Evolutionary conservation across 2,797 vertebrate genomes (phyloP), one percentile per base, ranked within the genome.

Genomic region (Pseudomugil tenellus): DNA sequence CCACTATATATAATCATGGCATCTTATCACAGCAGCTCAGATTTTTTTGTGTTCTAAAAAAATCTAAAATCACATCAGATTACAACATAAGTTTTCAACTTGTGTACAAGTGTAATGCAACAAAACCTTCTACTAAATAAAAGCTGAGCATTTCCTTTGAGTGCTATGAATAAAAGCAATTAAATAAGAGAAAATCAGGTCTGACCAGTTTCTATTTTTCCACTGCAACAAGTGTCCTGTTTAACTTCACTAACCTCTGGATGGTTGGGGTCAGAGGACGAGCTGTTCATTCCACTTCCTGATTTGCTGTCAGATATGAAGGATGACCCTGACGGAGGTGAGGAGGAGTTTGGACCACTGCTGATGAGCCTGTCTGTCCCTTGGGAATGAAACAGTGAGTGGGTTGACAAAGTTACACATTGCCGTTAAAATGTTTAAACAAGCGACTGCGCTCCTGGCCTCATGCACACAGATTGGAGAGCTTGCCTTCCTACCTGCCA

Each of bases 171-270:
- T 52, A 10, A 37, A 35, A 52, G 1, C 23, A 35, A n/a, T n/a
- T n/a, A n/a, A n/a, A n/a, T n/a, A 28, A 37, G 32, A 39, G 21
- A 51, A 32, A 21, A 35, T 54, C 35, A 39, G 48, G 55, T 75
- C 79, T 80, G 84, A 91, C 85, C 83, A 87, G 81, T 72, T 89
- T 72, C 48, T 53, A 6, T 87, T 52, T 87, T 85, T 58, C 71
- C 78, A 58, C 9, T 14, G 2, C 62, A 26, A 21, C 66, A 21
- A 21, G 53, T 58, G 25, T 89, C 75, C 59, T 62, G 88, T 71
- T 74, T 87, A 46, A 62, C 56, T 34, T 31, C 46, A 28, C 59
- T 65, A 28, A 75, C 74, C 56, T 79, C 77, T 0, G 39, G 57
- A 34, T 62, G 72, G 76, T 39, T 35, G 48, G 81, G 71, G 67